Evolutionary conservation across 2,797 vertebrate genomes (phyloP).

Genomic region (Rhynchotus rufescens): DNA sequence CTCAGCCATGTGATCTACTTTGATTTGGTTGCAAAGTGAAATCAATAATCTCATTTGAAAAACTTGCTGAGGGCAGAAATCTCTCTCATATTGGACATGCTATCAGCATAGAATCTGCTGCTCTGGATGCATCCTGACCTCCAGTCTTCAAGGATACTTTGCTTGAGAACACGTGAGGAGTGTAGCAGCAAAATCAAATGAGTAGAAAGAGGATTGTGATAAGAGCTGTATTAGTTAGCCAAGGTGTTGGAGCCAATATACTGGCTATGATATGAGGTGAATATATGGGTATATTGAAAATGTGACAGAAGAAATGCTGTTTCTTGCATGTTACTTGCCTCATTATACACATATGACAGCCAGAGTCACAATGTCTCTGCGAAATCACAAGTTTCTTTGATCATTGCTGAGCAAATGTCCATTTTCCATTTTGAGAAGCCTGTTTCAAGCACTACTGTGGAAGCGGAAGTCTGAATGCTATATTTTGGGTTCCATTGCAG

Average conservation of each 20-base stretch:
- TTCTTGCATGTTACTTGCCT: neutral
- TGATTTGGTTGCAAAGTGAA: constrained; percentile 20
- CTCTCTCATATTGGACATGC: neutral
- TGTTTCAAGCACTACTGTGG: neutral
- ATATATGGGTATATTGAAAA: neutral
- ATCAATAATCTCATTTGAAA: constrained; percentile 73
- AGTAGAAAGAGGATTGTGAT: neutral
- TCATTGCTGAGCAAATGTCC: neutral
- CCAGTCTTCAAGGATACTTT: constrained; percentile 29
- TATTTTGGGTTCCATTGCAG: neutral
- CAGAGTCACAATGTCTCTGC: neutral
- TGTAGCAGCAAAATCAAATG: constrained; percentile 42
- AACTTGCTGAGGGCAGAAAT: constrained; percentile 58
- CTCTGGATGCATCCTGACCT: constrained; percentile 57
- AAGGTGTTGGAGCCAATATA: neutral
- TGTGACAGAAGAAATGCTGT: neutral
- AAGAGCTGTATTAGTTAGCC: neutral
- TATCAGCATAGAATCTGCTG: constrained; percentile 56
- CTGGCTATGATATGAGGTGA: neutral
- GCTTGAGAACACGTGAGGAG: constrained; percentile 1
- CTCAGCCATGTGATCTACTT: constrained; percentile 12
- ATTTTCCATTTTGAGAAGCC: neutral
- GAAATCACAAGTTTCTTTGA: neutral
- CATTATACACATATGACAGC: neutral
- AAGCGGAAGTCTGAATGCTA: neutral